Evolutionary conservation across 2,797 vertebrate species (phyloP), one percentile per base, ranked within the genome.

Genomic region (Centropyge bicolor): DNA sequence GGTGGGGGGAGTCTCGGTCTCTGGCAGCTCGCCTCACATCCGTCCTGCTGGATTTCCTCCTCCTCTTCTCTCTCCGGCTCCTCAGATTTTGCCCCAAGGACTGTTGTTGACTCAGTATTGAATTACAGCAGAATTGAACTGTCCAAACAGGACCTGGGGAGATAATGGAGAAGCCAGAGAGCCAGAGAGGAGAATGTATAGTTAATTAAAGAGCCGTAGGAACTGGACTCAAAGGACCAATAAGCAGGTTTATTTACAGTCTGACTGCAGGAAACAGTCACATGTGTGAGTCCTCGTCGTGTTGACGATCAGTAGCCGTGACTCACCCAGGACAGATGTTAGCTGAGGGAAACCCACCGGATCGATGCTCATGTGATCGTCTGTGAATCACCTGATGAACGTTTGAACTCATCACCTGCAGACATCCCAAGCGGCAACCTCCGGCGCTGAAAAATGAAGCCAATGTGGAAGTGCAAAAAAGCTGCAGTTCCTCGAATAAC

Each of bases 151-250:
- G 74, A 27, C 73, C 64, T 20, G 10, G 8, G 62, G 71, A 87
- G 70, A 75, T 57, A 71, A 79, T 41, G 45, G 19, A 70, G 74
- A 67, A 76, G 14, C 41, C 51, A 17, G 46, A 68, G 61, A 61
- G 63, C 9, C 49, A 17, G 57, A 10, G 55, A n/a, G 41, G 76
- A 17, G 61, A 68, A 81, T 56, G 70, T 68, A 48, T 16, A 77
- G 78, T 70, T 86, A 74, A 89, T 84, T 83, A 88, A 84, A 84
- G 74, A 67, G 70, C 35, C 55, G 57, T 38, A 14, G 31, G 74
- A 68, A 24, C 16, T 65, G 1, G 31, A 56, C 80, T 57, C 82
- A 60, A n/a, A 59, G 66, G 70, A 36, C 54, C 76, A 74, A 76
- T 84, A 74, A 82, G 38, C 11, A 48, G 43, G 45, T 80, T 81